Percentiles rank a stretch among this genome's conserved stretches.
Conservation (phyloP, 2,888 invertebrate species). For the Ornithoptera priamus region DNA sequence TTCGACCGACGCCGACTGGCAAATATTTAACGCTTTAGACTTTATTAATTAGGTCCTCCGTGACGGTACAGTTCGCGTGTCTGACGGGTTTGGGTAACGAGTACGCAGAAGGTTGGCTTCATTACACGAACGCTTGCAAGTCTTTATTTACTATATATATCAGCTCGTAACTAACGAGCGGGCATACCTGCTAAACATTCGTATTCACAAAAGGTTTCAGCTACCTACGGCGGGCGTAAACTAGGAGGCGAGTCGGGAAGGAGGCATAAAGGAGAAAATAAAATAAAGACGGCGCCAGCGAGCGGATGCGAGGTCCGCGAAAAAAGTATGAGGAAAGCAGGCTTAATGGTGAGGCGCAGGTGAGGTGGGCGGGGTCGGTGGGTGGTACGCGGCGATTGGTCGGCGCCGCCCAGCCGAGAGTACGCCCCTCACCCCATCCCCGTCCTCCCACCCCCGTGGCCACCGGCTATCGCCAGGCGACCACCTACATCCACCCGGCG, state of each 20-base stretch:
- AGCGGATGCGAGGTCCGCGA: conserved; percentile 77
- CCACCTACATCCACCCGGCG: conserved; percentile 73
- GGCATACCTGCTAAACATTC: conserved; percentile 76
- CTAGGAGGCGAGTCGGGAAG: conserved; percentile 76
- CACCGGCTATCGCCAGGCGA: conserved; percentile 72
- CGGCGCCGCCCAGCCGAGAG: conserved; percentile 73
- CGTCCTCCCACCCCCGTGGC: conserved; percentile 59
- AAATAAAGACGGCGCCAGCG: conserved; percentile 77
- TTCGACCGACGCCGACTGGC: conserved; percentile 33
- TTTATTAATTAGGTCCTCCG: conserved; percentile 41
- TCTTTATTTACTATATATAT: conserved; percentile 77
- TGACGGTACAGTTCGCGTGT: conserved; percentile 20
- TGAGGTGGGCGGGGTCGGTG: conserved; percentile 75
- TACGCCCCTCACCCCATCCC: conserved; percentile 59
- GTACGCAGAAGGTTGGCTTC: conserved; percentile 37
- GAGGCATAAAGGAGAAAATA: conserved; percentile 79
- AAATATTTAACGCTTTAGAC: conserved; percentile 34
- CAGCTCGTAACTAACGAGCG: conserved; percentile 75
- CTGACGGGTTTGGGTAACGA: conserved; percentile 21
- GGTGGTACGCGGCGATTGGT: conserved; percentile 74
- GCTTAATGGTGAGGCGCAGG: conserved; percentile 78
- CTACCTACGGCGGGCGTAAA: conserved; percentile 78
- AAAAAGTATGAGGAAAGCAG: conserved; percentile 75
- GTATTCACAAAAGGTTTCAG: conserved; percentile 78
- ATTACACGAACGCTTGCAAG: conserved; percentile 43